Evolutionary conservation across 2,797 vertebrate species (phyloP), one percentile per base, ranked within the genome.

Genomic region (Tapirus indicus): DNA sequence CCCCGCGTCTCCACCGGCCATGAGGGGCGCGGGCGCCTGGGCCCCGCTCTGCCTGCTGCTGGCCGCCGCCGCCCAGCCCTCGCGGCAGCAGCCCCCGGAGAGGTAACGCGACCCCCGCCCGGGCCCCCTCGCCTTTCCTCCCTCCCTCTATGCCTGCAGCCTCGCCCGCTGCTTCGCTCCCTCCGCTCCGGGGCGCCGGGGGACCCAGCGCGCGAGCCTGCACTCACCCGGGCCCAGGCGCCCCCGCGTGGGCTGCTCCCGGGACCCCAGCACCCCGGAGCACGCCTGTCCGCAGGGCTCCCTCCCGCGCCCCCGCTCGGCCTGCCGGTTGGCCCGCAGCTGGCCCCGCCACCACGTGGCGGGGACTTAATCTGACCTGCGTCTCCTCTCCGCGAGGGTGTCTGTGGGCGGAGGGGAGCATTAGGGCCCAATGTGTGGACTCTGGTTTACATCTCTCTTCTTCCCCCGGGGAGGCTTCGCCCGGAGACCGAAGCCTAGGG

Each of bases 41-140:
- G 80, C 62, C 89, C 95, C 91, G 29, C 93, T 98, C 62, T 96
- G 96, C 68, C 94, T 97, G 96, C 95, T 93, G 79, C 94, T 98
- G 94, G 95, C 93, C 29, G 94, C 96, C 60, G 88, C 98, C 66
- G 93, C 98, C 58, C 98, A 98, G 94, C 97, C 98, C 95, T 98
- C 98, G 94, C 98, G 98, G 85, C 98, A 98, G 98, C 97, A 99
- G 88, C 98, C 98, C 95, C 96, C 95, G 47, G 98, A 96, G 96
- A 99, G 99, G 99, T 99, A 99, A 97, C 94, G 97, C 94, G 69
- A 92, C 91, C 91, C 94, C 60, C 7, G 18, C 41, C 25, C 10
- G 14, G 10, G n/a, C 44, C 23, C 38, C 32, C 60, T 10, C 9
- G 11, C n/a, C 3, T 56, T 25, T 38, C 14, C 7, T 44, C 3